Evolutionary conservation across 92 coral and sea anemone species (phyloP), one percentile per base, ranked within the genome.

Genomic region (Ricordea florida): DNA sequence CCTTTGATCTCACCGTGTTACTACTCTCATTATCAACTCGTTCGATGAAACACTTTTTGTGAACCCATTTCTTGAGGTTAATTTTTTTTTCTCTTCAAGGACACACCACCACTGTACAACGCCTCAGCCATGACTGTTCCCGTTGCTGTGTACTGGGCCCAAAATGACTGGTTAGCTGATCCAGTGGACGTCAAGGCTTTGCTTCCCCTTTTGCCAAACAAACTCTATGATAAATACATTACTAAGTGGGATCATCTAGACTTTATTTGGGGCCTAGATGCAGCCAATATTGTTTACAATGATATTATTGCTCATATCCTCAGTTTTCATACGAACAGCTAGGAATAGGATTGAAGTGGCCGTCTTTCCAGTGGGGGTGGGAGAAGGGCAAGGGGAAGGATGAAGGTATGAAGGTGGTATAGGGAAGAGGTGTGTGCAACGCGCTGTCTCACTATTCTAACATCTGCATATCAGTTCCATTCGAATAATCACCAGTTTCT

Each of bases 241-340:
- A 9, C 22, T 16, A 48, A 57, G 0, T 90, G 96, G 96, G 88
- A 90, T 35, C 96, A 90, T 63, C 51, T 90, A 52, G 96, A 90
- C 63, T 90, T 90, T 38, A 69, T 90, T 8, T 90, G 96, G 96
- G 91, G 74, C 1, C 53, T 85, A 76, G 91, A 90, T 58, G 96
- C 96, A 0, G 53, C 96, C 10, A 66, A 38, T 11, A 32, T 69
- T 23, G 84, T 85, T 25, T 90, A 90, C 56, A 15, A 43, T 24
- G 91, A 90, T 23, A 76, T 85, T 32, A 84, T 84, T 15, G 38
- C 15, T 17, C 50, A 69, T 22, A 77, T 84, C 34, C n/a, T n/a
- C n/a, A n/a, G n/a, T n/a, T n/a, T n/a, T n/a, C n/a, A n/a, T n/a
- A n/a, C n/a, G n/a, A n/a, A n/a, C n/a, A n/a, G n/a, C n/a, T n/a